Evolutionary conservation across 2,888 invertebrate species (phyloP), one percentile per base, ranked within the genome.

Genomic region (Tipula helvola): DNA sequence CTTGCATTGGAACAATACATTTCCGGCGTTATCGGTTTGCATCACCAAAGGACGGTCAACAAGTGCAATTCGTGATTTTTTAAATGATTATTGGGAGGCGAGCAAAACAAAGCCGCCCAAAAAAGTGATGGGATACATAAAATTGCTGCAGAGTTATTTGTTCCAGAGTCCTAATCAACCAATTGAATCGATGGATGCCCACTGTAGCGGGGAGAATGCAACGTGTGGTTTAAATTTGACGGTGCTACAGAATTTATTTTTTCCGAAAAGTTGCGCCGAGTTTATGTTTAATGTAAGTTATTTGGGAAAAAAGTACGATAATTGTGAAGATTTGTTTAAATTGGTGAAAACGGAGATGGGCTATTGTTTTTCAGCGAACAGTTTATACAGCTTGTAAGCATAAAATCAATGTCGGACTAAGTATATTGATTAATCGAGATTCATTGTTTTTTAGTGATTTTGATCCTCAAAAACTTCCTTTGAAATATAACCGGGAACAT

Each of bases 341-440:
- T 89, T 89, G 88, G 89, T 89, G 84, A 87, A 89, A 87, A 88
- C 89, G 18, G 90, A 90, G 88, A 89, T 89, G 88, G 90, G 90
- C 3, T 88, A 88, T 86, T 90, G 90, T 87, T 90, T 89, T 87
- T 87, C 90, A 7, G 88, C 89, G 0, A 90, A 90, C 86, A 90
- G 89, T 86, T 87, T 90, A n/a, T 87, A 89, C 16, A 89, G 90
- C 86, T 88, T 89, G 90, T 90, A 88, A 89, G 89, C 89, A 88
- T 36, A n/a, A 28, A 28, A 28, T 28, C 28, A 28, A 28, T 83
- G 13, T 85, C 7, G 52, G 3, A 10, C 44, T n/a, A 18, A 36
- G 5, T 13, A 52, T 39, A n/a, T 16, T 13, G 7, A 41, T n/a
- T 57, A 7, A n/a, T 57, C 71, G 28, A 86, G 52, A 28, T 28